Conservation (phyloP, 2,797 vertebrate genomes). For the Heteromormyrus szaboi region DNA sequence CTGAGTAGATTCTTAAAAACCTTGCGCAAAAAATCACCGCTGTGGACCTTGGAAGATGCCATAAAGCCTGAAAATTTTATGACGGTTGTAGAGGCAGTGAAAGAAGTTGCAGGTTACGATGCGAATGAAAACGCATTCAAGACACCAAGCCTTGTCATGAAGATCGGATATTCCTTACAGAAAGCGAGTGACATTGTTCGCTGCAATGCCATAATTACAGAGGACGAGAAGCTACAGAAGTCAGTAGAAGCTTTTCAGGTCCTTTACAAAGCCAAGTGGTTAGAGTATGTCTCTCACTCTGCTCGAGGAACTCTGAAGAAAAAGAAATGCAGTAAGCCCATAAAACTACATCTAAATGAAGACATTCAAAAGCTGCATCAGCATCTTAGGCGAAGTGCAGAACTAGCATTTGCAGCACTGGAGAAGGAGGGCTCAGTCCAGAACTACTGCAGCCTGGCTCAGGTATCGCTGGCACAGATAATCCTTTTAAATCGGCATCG, state of each 20-base stretch:
- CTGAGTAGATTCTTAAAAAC: neutral
- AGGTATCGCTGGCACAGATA: neutral
- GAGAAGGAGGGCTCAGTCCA: neutral
- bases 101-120: neutral
- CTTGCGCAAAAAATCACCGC: neutral
- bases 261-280: neutral
- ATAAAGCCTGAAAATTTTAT: neutral
- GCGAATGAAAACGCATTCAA: neutral
- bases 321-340: neutral
- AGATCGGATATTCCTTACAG: neutral
- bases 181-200: neutral
- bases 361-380: neutral
- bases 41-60: neutral
- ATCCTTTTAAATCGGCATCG: neutral
- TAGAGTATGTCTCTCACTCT: neutral
- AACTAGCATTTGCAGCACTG: neutral
- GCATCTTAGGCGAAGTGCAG: neutral
- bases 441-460: neutral
- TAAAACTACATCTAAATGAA: neutral
- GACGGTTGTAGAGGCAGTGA: neutral
- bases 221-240: neutral
- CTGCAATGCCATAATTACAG: neutral
- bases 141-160: neutral
- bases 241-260: slow-evolving; percentile 1
- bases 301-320: neutral